These are phyloP conservation scores for Protonemura montana DNA, from an alignment of 2,888 invertebrate genomes.

Conservation along the genomic window DNA sequence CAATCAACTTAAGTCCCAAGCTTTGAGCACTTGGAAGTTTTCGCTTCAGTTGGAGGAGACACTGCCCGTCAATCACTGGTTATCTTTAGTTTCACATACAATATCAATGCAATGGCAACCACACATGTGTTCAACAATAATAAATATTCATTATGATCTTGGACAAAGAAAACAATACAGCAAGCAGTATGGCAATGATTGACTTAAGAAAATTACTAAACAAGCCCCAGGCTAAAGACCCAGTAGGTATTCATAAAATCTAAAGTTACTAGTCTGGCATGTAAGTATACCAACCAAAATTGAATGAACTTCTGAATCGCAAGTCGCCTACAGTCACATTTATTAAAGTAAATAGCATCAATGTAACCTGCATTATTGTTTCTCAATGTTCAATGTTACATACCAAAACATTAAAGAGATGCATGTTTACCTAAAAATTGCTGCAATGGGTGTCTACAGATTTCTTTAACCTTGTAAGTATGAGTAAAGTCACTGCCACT, in stretches of 20 bases:
- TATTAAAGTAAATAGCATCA: neutral
- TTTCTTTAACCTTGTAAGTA: neutral
- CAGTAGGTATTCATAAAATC: neutral
- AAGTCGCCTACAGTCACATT: neutral
- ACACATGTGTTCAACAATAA: neutral
- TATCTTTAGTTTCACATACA: constrained; percentile 5
- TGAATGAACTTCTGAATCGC: neutral
- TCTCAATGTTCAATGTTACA: neutral
- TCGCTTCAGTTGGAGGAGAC: neutral
- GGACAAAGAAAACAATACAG: constrained; percentile 14
- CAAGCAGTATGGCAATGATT: constrained; percentile 13
- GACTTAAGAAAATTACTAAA: neutral
- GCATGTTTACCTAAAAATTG: neutral
- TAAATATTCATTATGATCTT: neutral
- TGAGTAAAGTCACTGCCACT: constrained; percentile 7
- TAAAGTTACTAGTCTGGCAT: neutral
- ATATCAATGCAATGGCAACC: neutral
- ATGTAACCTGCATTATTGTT: constrained; percentile 27
- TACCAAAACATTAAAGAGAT: neutral
- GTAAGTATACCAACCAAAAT: neutral
- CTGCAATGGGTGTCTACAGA: neutral
- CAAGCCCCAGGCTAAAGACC: neutral
- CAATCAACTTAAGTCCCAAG: neutral
- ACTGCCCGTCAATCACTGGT: neutral
- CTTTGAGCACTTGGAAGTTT: neutral